Percentiles rank a stretch among this genome's conserved stretches.
Evolutionary conservation across 2,888 invertebrate genomes (phyloP).

Genomic region (Dynastes grantii): DNA sequence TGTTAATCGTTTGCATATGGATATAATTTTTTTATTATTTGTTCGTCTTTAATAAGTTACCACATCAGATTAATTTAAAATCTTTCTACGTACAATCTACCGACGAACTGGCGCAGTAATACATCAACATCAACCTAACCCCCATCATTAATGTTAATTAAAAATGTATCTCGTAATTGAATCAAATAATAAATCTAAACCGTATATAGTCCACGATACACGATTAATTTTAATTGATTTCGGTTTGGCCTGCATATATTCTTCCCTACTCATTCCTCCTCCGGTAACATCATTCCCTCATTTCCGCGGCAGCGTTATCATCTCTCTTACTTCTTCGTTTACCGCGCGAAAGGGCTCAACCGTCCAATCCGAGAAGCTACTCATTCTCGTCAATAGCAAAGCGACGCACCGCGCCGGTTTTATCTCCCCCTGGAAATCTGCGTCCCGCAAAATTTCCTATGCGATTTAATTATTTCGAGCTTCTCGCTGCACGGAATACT

Average conservation of each 20-base stretch:
- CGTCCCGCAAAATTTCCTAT: conserved; percentile 39
- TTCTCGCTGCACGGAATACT: conserved; percentile 16
- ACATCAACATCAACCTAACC: conserved; percentile 28
- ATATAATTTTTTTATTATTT: background rate
- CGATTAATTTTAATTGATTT: conserved; percentile 46
- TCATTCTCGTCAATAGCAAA: conserved; percentile 24
- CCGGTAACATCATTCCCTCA: conserved; percentile 19
- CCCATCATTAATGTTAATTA: conserved; percentile 43
- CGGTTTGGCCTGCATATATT: conserved; percentile 10
- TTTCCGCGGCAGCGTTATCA: conserved; percentile 25
- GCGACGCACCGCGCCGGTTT: conserved; percentile 14
- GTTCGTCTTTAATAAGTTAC: conserved; percentile 13
- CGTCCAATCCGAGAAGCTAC: conserved; percentile 2
- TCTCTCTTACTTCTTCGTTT: conserved; percentile 8
- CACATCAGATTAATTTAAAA: conserved; percentile 14
- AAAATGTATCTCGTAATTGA: conserved; percentile 38
- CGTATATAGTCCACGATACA: conserved; percentile 14
- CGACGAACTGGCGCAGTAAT: conserved; percentile 20
- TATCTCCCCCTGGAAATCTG: conserved; percentile 37
- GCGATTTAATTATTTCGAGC: conserved; percentile 43
- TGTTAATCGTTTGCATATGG: background rate
- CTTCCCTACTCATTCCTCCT: background rate
- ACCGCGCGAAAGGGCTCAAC: conserved; percentile 1
- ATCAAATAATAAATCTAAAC: conserved; percentile 43
- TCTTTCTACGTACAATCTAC: background rate